Base-by-base conservation (phyloP, 2,888 invertebrate species). In the Griposia aprilina region DNA sequence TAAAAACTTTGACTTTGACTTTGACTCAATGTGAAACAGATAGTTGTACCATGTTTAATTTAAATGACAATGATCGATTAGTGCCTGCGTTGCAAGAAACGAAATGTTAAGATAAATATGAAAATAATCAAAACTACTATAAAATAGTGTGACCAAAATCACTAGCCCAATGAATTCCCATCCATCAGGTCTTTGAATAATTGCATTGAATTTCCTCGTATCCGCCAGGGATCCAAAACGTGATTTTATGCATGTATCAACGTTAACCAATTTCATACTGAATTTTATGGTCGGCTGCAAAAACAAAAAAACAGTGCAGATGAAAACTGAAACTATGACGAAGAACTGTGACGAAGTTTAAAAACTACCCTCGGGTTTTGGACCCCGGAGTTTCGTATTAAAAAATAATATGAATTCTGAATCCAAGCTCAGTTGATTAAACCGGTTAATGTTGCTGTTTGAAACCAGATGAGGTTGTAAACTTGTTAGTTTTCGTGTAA, bases 401-500 rank as follows among this genome's bases (percentile, higher is more conserved):
- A 75, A 84, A 80, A 80, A 66, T 69, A 85, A 72, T 70, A 74
- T 50, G 10, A 45, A 0, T 67, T 52, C 66, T 59, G 62, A 68
- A 60, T 63, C 6, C 41, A 23, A 62, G 60, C 60, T 70, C 3
- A n/a, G 70, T 52, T 57, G 69, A 65, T 50, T 50, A 72, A 60
- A 70, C 60, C 26, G 8, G 41, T 59, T 60, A 59, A 52, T 23
- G 45, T 55, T 36, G 30, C 23, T 57, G 73, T 74, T 68, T 82
- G 78, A 72, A 85, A 85, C 78, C 15, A 66, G 86, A 85, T 66
- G 71, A 74, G 13, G 30, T 72, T 82, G 74, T 73, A 26, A 78
- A 82, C 78, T 75, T 59, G 41, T 55, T 75, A 85, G 66, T 59
- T 82, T 72, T 36, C 20, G 26, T 62, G 60, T 41, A 48, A 71